A percentile compares a stretch with the other conserved stretches of the same genome.
Evolutionary conservation across 2,797 vertebrate genomes (phyloP).

Genomic region (Margarornis squamiger): DNA sequence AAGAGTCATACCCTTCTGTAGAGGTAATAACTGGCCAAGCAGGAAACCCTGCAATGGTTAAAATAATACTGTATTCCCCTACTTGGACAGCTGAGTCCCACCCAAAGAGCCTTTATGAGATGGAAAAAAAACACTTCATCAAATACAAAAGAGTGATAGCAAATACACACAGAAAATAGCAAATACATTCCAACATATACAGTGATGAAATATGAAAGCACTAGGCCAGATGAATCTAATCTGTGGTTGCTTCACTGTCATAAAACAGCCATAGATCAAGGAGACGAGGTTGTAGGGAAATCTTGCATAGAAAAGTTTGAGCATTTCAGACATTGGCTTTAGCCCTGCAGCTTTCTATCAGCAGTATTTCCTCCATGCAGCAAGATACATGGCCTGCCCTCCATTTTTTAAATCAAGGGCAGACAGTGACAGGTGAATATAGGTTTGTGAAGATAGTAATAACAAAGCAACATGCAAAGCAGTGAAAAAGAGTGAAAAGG

Average conservation of each 20-base stretch:
- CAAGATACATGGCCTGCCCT: not conserved
- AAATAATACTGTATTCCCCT: not conserved
- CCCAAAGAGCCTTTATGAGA: not conserved
- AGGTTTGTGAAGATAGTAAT: slow-evolving; percentile 24
- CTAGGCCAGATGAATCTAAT: slow-evolving; percentile 61
- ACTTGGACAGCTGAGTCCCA: not conserved
- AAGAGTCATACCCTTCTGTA: not conserved
- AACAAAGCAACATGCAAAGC: slow-evolving; percentile 40
- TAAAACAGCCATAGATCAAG: slow-evolving; percentile 54
- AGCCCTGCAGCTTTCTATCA: slow-evolving; percentile 14
- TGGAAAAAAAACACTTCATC: not conserved
- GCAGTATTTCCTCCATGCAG: slow-evolving; percentile 12
- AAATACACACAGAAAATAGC: slow-evolving; percentile 8
- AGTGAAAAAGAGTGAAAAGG: not conserved
- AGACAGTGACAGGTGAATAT: slow-evolving; percentile 1
- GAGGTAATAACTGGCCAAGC: not conserved
- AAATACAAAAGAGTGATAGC: not conserved
- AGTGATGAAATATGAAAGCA: slow-evolving; percentile 57
- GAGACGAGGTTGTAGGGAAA: slow-evolving; percentile 20
- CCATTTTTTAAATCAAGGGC: slow-evolving; percentile 30
- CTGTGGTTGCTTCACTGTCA: slow-evolving; percentile 38
- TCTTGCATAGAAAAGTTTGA: slow-evolving; percentile 24
- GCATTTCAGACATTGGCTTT: slow-evolving; percentile 28
- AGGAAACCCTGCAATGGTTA: not conserved
- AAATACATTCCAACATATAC: slow-evolving; percentile 11